A percentile compares a stretch with the other conserved stretches of the same genome.
Conservation (phyloP, 2,797 vertebrate species). For the Ispidina picta region DNA sequence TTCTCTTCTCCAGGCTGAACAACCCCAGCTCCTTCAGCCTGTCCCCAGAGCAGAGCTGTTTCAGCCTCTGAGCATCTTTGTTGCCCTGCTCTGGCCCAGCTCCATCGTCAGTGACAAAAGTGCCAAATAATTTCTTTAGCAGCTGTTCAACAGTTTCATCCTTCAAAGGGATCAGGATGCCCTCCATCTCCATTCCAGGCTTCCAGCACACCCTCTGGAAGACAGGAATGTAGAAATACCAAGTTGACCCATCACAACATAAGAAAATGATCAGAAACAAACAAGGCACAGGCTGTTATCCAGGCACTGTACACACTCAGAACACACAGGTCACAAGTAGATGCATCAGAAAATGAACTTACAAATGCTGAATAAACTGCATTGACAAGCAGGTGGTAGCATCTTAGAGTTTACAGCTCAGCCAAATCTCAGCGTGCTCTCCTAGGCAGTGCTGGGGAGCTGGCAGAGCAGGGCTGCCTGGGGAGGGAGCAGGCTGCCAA, state of each 20-base stretch:
- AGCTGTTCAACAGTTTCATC: not conserved
- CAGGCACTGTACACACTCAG: accelerated
- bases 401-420: not conserved
- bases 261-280: not conserved
- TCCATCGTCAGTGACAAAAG: not conserved
- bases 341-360: not conserved
- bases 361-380: not conserved
- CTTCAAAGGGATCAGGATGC: not conserved
- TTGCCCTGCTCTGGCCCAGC: too few species aligned
- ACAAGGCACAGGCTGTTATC: accelerated
- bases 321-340: not conserved
- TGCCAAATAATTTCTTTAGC: not conserved
- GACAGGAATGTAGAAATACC: not conserved
- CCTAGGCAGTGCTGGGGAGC: not conserved
- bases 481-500: accelerated
- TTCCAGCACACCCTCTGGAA: not conserved
- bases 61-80: too few species aligned
- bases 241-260: not conserved
- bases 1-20: too few species aligned
- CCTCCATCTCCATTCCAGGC: not conserved
- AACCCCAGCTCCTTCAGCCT: too few species aligned
- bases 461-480: not conserved
- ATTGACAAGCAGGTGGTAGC: not conserved
- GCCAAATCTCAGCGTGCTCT: not conserved
- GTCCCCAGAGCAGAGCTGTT: too few species aligned